These are phyloP conservation scores for Mimas tiliae DNA, from an alignment of 2,888 invertebrate species.

Conservation along the genomic window DNA sequence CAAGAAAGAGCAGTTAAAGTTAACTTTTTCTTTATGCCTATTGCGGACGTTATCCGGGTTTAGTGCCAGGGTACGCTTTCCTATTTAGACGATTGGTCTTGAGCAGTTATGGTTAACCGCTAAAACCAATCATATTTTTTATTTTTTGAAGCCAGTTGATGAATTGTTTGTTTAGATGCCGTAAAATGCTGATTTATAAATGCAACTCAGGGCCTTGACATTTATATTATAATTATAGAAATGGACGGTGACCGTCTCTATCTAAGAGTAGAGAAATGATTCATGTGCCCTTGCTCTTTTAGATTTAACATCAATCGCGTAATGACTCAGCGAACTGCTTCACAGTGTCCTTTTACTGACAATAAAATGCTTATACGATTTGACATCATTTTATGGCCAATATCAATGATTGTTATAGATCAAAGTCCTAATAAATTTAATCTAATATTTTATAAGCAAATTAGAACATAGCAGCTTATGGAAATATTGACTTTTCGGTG, in stretches of 20 bases:
- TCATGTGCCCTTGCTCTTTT: constrained; percentile 19
- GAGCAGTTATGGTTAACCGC: background rate
- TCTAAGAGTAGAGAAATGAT: constrained; percentile 13
- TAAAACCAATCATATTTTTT: background rate
- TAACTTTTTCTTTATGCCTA: too few species aligned
- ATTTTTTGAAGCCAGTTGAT: background rate
- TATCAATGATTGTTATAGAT: background rate
- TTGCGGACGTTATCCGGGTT: too few species aligned
- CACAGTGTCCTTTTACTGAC: constrained; percentile 6
- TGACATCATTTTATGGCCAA: background rate
- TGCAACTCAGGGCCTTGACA: background rate
- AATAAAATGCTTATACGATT: background rate
- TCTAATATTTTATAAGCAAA: background rate
- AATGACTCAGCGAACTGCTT: constrained; percentile 8
- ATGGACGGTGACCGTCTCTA: background rate
- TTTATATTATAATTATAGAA: constrained; percentile 17
- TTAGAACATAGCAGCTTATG: background rate
- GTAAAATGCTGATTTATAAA: background rate
- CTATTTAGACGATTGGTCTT: too few species aligned
- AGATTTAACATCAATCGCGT: background rate
- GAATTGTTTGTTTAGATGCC: background rate
- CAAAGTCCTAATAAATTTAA: background rate
- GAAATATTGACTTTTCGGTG: background rate
- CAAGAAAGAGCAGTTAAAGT: background rate
- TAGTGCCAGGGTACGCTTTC: too few species aligned